Base-by-base conservation (phyloP, 2,113 vertebrate species). In the Mesembrinibis cayennensis region DNA sequence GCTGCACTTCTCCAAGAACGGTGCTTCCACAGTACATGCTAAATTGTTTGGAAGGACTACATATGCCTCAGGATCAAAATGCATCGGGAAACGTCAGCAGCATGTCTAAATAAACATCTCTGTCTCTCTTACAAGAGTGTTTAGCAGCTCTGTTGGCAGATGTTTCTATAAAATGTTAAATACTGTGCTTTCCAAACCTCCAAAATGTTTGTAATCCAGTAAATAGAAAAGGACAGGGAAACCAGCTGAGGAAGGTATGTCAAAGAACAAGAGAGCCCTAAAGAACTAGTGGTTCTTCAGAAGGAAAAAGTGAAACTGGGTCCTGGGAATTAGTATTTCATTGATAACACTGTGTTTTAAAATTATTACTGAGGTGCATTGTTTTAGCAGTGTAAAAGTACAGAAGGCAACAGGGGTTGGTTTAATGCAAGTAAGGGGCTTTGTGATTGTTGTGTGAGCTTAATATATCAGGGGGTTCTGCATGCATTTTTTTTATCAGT, bases 121-220 rank as follows among this genome's bases (percentile, higher is more conserved):
- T 90, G 81, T 92, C 81, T 95, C 91, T 91, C 84, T 65, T 96
- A 80, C 67, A 70, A 91, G 94, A 93, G 89, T 58, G 84, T 95
- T 95, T 87, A 95, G 93, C 93, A 90, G 94, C 91, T 95, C 87
- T 19, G 78, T 77, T 95, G 93, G 82, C 94, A 97, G 97, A 96
- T 97, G 96, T 97, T 97, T 93, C 94, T 87, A 96, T 97, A 94
- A 97, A 96, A 97, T 96, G 91, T 97, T 97, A 97, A 97, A 94
- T 88, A 95, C 87, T 59, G 10, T 91, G 94, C 62, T 94, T 95
- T 93, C 87, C 93, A 94, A 89, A 85, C 58, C 87, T 95, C 71
- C 71, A 70, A 85, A 97, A 86, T 90, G 78, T 92, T 93, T 91
- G 89, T 93, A 82, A 91, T 82, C 66, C 59, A n/a, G 55, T 86